Evolutionary conservation across 2,113 vertebrate genomes (phyloP), one percentile per base, ranked within the genome.

Genomic region (Scopus umbretta): DNA sequence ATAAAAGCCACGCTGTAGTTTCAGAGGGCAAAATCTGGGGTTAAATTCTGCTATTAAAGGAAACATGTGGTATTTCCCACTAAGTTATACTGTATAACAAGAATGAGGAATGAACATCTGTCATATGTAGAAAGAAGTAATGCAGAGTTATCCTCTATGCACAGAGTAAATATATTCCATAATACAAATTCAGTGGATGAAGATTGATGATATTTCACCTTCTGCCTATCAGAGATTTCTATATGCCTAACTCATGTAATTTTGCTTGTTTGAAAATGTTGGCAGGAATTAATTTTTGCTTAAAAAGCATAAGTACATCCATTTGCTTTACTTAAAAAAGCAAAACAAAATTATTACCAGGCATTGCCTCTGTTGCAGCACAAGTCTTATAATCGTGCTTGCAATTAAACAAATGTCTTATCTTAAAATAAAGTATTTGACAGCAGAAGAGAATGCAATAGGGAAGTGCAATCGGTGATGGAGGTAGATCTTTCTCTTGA

Each of bases 311-410:
- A 78, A 93, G n/a, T 84, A 59, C 11, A 38, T 91, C 55, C 20
- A 3, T 89, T 94, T 91, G 62, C 42, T 92, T 88, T 89, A 82
- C 79, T 92, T 89, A 89, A 84, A 93, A 93, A 94, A 91, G n/a
- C 43, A 93, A 94, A 92, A 12, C 42, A 86, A 63, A 91, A 83
- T 61, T 90, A 84, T 92, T 90, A 59, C 66, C 53, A 88, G 62
- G 13, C 58, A 45, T 90, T 87, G 43, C 66, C 40, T 94, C 50
- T 89, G 52, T 80, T 5, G 1, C n/a, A 81, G 49, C 52, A 87
- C 73, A 91, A 92, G 21, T 76, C 81, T 75, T 82, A 47, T 8
- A 66, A 56, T 59, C 49, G 32, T 72, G 36, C 27, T 90, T 90
- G 78, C 81, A 72, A 68, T 93, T 96, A 85, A 65, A 96, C 61